phyloP scores from a whole-genome alignment of 2,888 invertebrate genomes.

The Lochmaea crataegi region DNA sequence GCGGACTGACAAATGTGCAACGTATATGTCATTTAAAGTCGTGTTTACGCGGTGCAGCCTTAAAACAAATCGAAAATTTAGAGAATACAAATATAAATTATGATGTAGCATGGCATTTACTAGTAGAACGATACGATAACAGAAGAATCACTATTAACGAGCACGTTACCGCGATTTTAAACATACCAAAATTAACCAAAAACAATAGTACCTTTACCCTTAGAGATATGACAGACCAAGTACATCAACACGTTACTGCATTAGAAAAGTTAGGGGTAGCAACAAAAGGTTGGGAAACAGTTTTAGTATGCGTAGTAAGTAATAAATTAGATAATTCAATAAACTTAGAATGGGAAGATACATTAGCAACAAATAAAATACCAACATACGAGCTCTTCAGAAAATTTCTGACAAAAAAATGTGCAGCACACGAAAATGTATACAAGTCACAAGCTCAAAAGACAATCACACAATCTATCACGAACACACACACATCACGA shows the following conservation, averaged over 20 bases:
- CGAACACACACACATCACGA: not conserved
- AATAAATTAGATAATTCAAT: not conserved
- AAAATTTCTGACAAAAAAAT: constrained; percentile 14
- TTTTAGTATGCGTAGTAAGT: not conserved
- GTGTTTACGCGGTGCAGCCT: constrained; percentile 1
- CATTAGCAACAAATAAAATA: constrained; percentile 1
- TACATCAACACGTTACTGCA: constrained; percentile 11
- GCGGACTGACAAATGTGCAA: constrained; percentile 6
- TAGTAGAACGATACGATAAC: constrained; percentile 9
- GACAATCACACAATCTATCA: too few relatives aligned
- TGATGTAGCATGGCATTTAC: constrained; percentile 4
- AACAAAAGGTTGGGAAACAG: constrained; percentile 1
- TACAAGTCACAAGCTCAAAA: not conserved
- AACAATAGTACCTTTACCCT: too few relatives aligned
- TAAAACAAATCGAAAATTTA: constrained; percentile 9
- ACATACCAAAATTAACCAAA: not conserved
- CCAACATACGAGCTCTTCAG: constrained; percentile 9
- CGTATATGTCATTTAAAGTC: constrained; percentile 9
- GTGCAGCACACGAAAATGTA: not conserved
- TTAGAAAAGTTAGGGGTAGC: constrained; percentile 15
- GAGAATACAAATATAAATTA: constrained; percentile 6
- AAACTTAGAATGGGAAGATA: constrained; percentile 5
- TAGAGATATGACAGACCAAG: not conserved
- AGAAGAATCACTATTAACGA: constrained; percentile 7
- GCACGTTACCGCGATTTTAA: not conserved